Conservation (phyloP, 2,113 vertebrate genomes). For the Taxidea taxus region DNA sequence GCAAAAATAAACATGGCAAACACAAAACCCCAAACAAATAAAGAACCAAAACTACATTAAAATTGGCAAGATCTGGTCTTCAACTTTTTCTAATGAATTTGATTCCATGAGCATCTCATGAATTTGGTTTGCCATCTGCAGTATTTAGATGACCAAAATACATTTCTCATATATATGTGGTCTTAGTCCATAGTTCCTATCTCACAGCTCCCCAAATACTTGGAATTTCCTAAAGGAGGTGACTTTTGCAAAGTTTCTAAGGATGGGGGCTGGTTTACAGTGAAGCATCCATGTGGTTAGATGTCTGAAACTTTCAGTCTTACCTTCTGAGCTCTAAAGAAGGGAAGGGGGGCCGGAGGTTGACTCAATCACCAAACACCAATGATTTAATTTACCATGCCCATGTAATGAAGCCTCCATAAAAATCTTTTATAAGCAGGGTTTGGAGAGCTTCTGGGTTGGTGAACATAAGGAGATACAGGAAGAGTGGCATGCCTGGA, state of each 20-base stretch:
- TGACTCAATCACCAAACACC: background rate
- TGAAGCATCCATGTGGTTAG: background rate
- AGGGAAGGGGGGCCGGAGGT: background rate
- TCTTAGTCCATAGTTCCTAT: background rate
- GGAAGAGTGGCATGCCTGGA: background rate
- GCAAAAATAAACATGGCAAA: background rate
- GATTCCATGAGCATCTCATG: background rate
- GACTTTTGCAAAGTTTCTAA: background rate
- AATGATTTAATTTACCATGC: background rate
- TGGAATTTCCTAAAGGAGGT: background rate
- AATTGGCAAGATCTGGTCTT: background rate
- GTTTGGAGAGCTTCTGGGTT: background rate
- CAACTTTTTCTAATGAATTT: background rate
- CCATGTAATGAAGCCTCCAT: background rate
- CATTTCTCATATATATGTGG: background rate
- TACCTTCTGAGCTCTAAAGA: background rate
- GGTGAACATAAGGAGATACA: background rate
- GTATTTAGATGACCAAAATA: background rate
- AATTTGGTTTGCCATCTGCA: background rate
- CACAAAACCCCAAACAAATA: background rate
- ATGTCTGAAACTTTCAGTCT: background rate
- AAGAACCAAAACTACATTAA: background rate
- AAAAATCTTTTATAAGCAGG: background rate
- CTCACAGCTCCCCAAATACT: background rate
- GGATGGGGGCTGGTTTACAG: background rate